Percentiles rank a stretch among this genome's conserved stretches.
Conservation (phyloP, 1,140 invertebrate species). For the Heterodera carotae region DNA sequence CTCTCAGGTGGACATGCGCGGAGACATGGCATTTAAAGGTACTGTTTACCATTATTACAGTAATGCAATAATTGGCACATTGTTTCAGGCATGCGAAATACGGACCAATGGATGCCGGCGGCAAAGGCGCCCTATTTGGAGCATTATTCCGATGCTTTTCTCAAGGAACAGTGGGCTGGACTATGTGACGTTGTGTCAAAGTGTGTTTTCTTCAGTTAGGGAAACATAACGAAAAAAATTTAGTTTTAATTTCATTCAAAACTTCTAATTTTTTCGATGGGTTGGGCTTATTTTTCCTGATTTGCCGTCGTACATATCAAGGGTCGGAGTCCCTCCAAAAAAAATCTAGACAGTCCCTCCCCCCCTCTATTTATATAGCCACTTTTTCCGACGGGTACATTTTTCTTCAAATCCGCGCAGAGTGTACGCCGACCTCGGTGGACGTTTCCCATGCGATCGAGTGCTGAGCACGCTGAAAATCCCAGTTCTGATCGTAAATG, state of each 20-base stretch:
- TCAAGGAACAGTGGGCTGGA: slow-evolving; percentile 62
- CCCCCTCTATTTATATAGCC: too few species aligned
- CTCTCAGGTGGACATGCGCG: slow-evolving; percentile 60
- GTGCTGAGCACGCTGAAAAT: slow-evolving; percentile 52
- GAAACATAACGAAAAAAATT: too few species aligned
- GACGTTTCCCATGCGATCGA: slow-evolving; percentile 59
- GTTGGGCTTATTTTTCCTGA: too few species aligned
- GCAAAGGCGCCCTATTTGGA: slow-evolving; percentile 57
- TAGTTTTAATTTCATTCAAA: too few species aligned
- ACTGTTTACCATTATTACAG: background rate
- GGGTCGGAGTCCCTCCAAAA: too few species aligned
- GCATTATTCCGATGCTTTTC: slow-evolving; percentile 59
- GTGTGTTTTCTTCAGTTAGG: slow-evolving; percentile 37
- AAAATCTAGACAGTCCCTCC: too few species aligned
- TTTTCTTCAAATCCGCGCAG: slow-evolving; percentile 37
- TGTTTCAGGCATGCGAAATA: slow-evolving; percentile 63
- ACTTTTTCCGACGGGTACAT: too few species aligned
- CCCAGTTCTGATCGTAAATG: slow-evolving; percentile 61
- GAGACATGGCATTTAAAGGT: slow-evolving; percentile 62
- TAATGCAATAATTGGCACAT: too few species aligned
- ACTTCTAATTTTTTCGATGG: too few species aligned
- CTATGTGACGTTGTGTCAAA: slow-evolving; percentile 61
- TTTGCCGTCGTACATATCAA: too few species aligned
- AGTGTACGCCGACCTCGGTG: slow-evolving; percentile 60
- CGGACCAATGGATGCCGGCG: slow-evolving; percentile 59